Evolutionary conservation across 2,113 vertebrate species (phyloP), one percentile per base, ranked within the genome.

Genomic region (Porphyrio hochstetteri): DNA sequence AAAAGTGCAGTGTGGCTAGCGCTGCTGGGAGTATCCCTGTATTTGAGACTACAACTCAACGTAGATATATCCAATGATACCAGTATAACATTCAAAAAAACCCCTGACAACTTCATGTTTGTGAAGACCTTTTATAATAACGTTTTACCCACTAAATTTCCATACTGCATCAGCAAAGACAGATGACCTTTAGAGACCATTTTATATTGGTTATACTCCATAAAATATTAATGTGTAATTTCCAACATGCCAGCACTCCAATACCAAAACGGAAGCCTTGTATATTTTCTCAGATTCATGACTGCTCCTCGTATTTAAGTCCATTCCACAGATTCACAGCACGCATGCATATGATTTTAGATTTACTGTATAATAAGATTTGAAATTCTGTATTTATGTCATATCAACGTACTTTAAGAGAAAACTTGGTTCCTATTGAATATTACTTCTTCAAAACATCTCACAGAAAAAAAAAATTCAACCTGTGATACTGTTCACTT

Each of bases 211-310:
- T 68, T 78, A 90, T 42, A 68, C 23, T 64, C 29, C 60, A 77
- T 88, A 86, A 94, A 96, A 95, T 70, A 94, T 83, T 94, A 70
- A 96, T 68, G 56, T 75, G 42, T 52, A 83, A 94, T 93, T 96
- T 94, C 64, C 68, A 86, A 44, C 1, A 0, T 64, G 68, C 60
- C 64, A 86, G 31, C 25, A 44, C 75, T 92, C 70, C 91, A 44
- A 71, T 44, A 59, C 60, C 69, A 82, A 76, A 82, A 55, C 42
- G n/a, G 8, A 74, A 82, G n/a, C 64, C 65, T 61, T 85, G 27
- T 35, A 50, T n/a, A 94, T 90, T 72, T 61, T 35, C 83, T 92
- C 59, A 64, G 61, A 48, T 82, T 92, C 74, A 79, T 61, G 44
- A 68, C 35, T 57, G 14, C 10, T 29, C 15, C 28, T 89, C 5